Evolutionary conservation across 2,113 vertebrate genomes (phyloP), one percentile per base, ranked within the genome.

Genomic region (Noctilio leporinus): DNA sequence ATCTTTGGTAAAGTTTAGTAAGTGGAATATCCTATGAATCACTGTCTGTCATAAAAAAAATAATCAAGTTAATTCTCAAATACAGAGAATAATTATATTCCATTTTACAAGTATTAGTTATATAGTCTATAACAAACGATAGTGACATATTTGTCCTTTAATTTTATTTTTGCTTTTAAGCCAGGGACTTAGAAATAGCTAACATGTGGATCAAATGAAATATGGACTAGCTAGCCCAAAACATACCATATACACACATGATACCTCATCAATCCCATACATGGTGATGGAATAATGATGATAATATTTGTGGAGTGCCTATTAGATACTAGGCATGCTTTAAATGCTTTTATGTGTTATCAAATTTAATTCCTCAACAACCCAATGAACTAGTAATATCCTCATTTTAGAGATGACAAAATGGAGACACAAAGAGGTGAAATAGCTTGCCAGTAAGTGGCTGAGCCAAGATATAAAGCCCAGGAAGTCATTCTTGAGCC

Each of bases 1-100:
- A 91, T 73, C 72, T 76, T 16, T 77, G 72, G 55, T 55, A 47
- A 86, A 57, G 26, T n/a, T 26, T 20, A 81, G 2, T n/a, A 92
- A 92, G 33, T 93, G 30, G 47, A 26, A 65, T 22, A 82, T 43
- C 17, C 30, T 86, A 70, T 35, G 7, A 76, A 59, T 45, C 57
- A 69, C 24, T 81, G 30, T 40, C 57, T 75, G 77, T 89, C 43
- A 30, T 76, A 89, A 93, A 88, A 90, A 64, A 55, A 94, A 88
- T 5, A 77, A 78, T 38, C 22, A 77, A 78, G 17, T 83, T 62
- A 69, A 92, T 89, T 86, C 43, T 91, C 62, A 95, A 95, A 85
- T 76, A 80, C 64, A 88, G 81, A 17, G 33, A 88, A 55, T 67
- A 59, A 82, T 57, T 94, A 49, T 67, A 65, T 64, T 73, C 14